Percentiles rank a stretch among this genome's conserved stretches.
Evolutionary conservation across 1,140 invertebrate genomes (phyloP).

Genomic region (Cotesia glomerata): DNA sequence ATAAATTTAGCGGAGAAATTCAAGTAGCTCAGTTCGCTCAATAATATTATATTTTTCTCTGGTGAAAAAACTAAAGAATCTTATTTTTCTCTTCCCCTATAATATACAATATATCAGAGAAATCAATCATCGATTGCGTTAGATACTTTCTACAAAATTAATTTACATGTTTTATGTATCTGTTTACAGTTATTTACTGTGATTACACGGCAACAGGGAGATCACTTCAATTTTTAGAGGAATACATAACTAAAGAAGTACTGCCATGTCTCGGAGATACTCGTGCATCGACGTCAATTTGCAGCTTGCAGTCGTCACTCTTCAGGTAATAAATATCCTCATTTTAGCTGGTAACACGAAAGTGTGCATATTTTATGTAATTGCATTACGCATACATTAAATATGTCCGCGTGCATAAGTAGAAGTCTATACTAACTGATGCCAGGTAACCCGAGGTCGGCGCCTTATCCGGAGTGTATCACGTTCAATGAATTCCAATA

Average conservation of each 20-base stretch:
- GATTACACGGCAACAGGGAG: constrained; percentile 85
- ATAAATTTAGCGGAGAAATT: no score
- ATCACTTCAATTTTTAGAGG: constrained; percentile 85
- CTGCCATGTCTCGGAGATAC: constrained; percentile 86
- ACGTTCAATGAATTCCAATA: constrained; percentile 5
- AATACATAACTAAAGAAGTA: constrained; percentile 83
- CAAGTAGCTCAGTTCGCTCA: no score
- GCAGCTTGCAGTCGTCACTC: constrained; percentile 85
- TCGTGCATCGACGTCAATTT: constrained; percentile 83
- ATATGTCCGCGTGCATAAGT: no score
- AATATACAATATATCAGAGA: no score
- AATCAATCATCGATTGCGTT: no score
- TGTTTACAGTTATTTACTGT: constrained; percentile 79
- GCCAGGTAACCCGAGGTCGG: constrained; percentile 24
- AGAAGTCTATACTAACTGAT: neutral
- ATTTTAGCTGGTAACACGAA: no score
- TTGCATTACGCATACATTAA: no score
- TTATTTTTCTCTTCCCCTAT: no score
- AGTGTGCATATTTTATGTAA: neutral
- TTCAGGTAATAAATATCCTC: constrained; percentile 71
- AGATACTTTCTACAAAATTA: no score
- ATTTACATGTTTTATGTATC: no score
- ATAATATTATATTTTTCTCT: no score
- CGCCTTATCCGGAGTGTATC: constrained; percentile 2
- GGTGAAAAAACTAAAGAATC: no score